Conservation (phyloP, 2,113 vertebrate species). For the Phrynosoma platyrhinos region DNA sequence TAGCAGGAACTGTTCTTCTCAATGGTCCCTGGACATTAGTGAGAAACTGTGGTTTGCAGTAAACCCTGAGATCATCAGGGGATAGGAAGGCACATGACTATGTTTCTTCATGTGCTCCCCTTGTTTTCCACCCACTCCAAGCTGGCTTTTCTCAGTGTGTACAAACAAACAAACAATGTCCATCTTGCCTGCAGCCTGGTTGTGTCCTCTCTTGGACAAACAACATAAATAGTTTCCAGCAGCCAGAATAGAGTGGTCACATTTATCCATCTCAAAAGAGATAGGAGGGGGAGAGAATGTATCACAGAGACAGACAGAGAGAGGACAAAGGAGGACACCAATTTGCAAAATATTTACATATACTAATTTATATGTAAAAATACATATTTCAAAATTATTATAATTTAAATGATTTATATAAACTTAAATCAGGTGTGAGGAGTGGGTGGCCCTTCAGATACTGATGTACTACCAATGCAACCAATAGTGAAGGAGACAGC, state of each 20-base stretch:
- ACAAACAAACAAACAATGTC: neutral
- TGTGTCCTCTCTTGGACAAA: slow-evolving; percentile 5
- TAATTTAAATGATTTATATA: no score
- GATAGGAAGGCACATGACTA: neutral
- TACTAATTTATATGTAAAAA: neutral
- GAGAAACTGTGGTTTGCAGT: slow-evolving; percentile 15
- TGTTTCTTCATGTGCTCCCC: neutral
- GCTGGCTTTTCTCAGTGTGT: neutral
- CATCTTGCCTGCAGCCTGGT: neutral
- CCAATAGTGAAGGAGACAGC: no score
- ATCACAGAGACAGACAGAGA: no score
- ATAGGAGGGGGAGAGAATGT: neutral
- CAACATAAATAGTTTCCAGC: neutral
- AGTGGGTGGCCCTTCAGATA: no score
- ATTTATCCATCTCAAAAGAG: neutral
- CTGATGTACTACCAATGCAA: no score
- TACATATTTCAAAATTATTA: neutral
- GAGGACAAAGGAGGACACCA: neutral
- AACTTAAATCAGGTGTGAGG: no score
- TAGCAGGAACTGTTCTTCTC: slow-evolving; percentile 21
- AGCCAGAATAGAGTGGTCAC: neutral
- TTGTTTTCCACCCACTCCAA: neutral
- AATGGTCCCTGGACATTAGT: neutral
- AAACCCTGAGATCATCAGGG: neutral
- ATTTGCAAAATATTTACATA: neutral